These are phyloP conservation scores for Anadara kagoshimensis DNA, from an alignment of 1,140 invertebrate species.

Conservation along the genomic window DNA sequence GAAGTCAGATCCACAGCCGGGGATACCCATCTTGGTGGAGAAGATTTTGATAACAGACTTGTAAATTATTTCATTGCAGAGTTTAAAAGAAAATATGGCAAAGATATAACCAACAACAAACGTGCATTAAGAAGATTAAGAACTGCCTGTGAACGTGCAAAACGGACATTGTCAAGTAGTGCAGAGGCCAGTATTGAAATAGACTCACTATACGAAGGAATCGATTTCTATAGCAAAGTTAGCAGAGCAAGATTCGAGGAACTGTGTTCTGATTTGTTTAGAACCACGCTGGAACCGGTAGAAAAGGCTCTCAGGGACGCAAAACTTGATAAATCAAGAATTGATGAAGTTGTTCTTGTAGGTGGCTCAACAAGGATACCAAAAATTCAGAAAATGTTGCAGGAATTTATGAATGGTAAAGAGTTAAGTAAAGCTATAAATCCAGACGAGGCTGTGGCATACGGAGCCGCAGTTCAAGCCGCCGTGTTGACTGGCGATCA, in stretches of 20 bases:
- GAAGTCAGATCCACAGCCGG: conserved; percentile 97
- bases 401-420: conserved; percentile 81
- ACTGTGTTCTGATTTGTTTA: conserved; percentile 91
- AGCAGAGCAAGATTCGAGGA: conserved; percentile 83
- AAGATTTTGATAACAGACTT: conserved; percentile 78
- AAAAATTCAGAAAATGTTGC: conserved; percentile 94
- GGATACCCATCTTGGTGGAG: conserved; percentile 89
- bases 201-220: conserved; percentile 88
- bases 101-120: conserved; percentile 91
- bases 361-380: conserved; percentile 98
- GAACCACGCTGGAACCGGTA: conserved; percentile 88
- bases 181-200: conserved; percentile 62
- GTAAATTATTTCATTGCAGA: conserved; percentile 91
- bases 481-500: conserved; percentile 70
- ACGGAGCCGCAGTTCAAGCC: conserved; percentile 80
- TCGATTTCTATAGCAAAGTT: conserved; percentile 96
- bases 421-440: too few species aligned
- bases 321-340: conserved; percentile 87
- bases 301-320: too few species aligned
- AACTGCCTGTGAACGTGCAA: conserved; percentile 95
- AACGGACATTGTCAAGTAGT: conserved; percentile 94
- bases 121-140: conserved; percentile 90
- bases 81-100: conserved; percentile 97
- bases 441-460: conserved; percentile 76
- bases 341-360: conserved; percentile 96